phyloP scores from a whole-genome alignment of 2,888 invertebrate genomes.

The Lepeophtheirus nordmannii region DNA sequence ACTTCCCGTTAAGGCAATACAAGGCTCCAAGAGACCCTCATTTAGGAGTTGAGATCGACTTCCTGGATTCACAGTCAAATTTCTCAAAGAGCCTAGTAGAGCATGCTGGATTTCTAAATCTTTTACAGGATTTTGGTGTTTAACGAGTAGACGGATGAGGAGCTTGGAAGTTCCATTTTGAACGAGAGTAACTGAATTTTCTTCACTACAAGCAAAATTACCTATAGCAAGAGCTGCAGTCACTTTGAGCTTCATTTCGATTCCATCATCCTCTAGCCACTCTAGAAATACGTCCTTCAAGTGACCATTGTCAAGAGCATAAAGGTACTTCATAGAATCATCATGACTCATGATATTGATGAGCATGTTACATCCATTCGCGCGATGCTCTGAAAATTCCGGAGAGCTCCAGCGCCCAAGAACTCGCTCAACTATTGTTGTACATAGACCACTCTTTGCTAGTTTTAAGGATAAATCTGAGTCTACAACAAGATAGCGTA shows the following conservation, averaged over 20 bases:
- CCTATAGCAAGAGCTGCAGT: conserved; percentile 16
- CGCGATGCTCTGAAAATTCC: conserved; percentile 7
- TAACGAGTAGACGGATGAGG: neutral
- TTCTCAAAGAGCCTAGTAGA: conserved; percentile 15
- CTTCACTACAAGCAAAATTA: conserved; percentile 10
- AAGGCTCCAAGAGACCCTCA: conserved; percentile 9
- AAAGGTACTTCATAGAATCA: conserved; percentile 12
- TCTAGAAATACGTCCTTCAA: neutral
- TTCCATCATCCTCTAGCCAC: conserved; percentile 7
- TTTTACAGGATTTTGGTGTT: neutral
- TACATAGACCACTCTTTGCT: conserved; percentile 14
- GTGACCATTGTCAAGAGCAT: neutral
- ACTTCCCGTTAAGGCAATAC: neutral
- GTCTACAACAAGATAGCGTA: neutral
- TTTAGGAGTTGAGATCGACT: neutral
- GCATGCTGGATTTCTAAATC: conserved; percentile 19
- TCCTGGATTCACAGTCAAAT: conserved; percentile 3
- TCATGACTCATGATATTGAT: conserved; percentile 12
- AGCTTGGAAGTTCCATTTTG: neutral
- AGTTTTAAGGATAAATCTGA: conserved; percentile 8
- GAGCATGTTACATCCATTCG: conserved; percentile 2
- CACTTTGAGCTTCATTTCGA: neutral
- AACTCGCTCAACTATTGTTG: conserved; percentile 4
- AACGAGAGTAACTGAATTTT: conserved; percentile 7
- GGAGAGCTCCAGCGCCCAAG: neutral